Evolutionary conservation across 2,113 vertebrate genomes (phyloP).

Genomic region (Enhydra lutris): DNA sequence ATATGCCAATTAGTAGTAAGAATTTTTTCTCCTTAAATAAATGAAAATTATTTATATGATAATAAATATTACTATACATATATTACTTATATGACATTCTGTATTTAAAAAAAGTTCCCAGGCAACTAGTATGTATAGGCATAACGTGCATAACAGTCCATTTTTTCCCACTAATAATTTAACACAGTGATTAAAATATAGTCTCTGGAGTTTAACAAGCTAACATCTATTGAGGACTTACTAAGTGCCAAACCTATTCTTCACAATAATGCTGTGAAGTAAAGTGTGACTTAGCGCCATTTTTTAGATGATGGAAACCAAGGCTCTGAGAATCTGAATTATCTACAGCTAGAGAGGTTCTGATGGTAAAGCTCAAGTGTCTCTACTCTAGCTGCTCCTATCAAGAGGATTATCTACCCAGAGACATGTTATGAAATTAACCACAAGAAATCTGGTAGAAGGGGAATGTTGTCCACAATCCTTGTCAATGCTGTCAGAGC

Average conservation of each 20-base stretch:
- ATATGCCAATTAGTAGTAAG: background rate
- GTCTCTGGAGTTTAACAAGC: background rate
- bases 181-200: conserved; percentile 16
- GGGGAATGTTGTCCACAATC: background rate
- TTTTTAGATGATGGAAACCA: background rate
- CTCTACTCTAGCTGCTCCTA: background rate
- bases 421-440: background rate
- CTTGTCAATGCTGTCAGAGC: background rate
- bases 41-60: background rate
- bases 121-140: background rate
- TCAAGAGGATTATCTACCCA: background rate
- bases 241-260: background rate
- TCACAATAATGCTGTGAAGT: background rate
- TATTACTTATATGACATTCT: background rate
- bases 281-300: background rate
- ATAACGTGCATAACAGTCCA: background rate
- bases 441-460: background rate
- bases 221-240: background rate
- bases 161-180: background rate
- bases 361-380: background rate
- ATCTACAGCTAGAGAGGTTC: background rate
- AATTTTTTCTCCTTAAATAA: background rate
- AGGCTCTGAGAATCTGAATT: background rate
- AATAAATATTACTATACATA: no score
- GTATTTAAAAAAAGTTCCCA: background rate